A percentile compares a stretch with the other conserved stretches of the same genome.
These are phyloP conservation scores for Lottia gigantea DNA, from an alignment of 2,888 invertebrate species.

Conservation along the genomic window DNA sequence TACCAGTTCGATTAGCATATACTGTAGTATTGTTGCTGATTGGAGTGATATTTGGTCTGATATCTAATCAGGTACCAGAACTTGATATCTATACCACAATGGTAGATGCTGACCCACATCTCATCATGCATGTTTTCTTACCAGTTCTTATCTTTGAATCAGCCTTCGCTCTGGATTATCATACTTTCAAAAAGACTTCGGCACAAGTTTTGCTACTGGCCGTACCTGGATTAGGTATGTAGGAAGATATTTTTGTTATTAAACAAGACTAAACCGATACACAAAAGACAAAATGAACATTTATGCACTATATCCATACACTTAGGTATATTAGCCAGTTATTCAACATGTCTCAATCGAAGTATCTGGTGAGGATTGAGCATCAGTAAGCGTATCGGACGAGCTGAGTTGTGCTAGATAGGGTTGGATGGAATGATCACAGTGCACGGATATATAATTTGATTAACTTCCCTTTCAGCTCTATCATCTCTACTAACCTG, in stretches of 20 bases:
- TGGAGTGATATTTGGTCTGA: conserved; percentile 61
- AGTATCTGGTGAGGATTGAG: too few species aligned
- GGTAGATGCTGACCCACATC: conserved; percentile 59
- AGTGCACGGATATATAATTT: too few species aligned
- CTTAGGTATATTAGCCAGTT: too few species aligned
- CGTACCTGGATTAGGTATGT: conserved; percentile 61
- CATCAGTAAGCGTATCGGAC: too few species aligned
- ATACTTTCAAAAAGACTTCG: conserved; percentile 62
- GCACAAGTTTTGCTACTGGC: conserved; percentile 59
- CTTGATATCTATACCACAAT: conserved; percentile 43
- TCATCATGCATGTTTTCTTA: conserved; percentile 64
- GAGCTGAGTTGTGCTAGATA: too few species aligned
- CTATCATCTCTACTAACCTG: conserved; percentile 56
- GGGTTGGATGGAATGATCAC: too few species aligned
- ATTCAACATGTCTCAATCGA: too few species aligned
- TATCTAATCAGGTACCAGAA: conserved; percentile 33
- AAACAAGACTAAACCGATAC: too few species aligned
- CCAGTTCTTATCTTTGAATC: conserved; percentile 69
- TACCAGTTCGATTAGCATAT: conserved; percentile 61
- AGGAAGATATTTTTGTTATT: background rate
- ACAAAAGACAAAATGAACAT: too few species aligned
- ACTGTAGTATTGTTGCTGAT: conserved; percentile 65
- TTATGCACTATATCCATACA: too few species aligned
- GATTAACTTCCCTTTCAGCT: conserved; percentile 38
- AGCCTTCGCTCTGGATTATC: conserved; percentile 67